Base-by-base conservation (phyloP, 2,113 vertebrate species). In the Pedionomus torquatus region DNA sequence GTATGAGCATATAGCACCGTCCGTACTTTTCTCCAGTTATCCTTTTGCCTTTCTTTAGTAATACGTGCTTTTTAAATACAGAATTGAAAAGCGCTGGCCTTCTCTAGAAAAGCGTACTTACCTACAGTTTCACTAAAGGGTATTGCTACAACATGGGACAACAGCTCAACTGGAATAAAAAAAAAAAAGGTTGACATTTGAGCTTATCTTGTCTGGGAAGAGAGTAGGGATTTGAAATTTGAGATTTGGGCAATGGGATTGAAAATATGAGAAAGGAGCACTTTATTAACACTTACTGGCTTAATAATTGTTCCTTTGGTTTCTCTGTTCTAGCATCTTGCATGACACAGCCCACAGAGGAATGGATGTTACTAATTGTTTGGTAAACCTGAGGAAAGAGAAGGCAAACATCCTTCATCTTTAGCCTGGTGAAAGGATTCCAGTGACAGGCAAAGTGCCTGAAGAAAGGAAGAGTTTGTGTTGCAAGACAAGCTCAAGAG, bases 241-340 rank as follows among this genome's bases (percentile, higher is more conserved):
- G n/a, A 71, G 71, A 88, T 13, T 8, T 90, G 51, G 61, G 37
- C 12, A 63, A 0, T 69, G 58, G 17, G 71, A 37, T 86, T 58
- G 60, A 63, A 88, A 90, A 75, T 74, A 46, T 4, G 39, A 90
- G 25, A 17, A 84, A 17, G 9, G 54, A 58, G 31, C 0, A 0
- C n/a, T 93, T 82, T 52, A 33, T 76, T 83, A 85, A 49, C n/a
- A 10, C 48, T 86, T 77, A 31, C 0, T 60, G 70, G 51, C 48
- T 86, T 78, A 93, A 52, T 96, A 75, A 79, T 66, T 90, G 21
- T 85, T 92, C 26, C 39, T 96, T 90, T 89, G n/a, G 37, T 95
- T 96, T 97, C 64, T 95, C 72, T 97, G 31, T 95, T 94, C 33
- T 92, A 96, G 97, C 49, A 17, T 79, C 58, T 94, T 91, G 54